Percentiles rank a stretch among this genome's conserved stretches.
Evolutionary conservation across 2,113 vertebrate species (phyloP).

Genomic region (Pelecanoides urinatrix): DNA sequence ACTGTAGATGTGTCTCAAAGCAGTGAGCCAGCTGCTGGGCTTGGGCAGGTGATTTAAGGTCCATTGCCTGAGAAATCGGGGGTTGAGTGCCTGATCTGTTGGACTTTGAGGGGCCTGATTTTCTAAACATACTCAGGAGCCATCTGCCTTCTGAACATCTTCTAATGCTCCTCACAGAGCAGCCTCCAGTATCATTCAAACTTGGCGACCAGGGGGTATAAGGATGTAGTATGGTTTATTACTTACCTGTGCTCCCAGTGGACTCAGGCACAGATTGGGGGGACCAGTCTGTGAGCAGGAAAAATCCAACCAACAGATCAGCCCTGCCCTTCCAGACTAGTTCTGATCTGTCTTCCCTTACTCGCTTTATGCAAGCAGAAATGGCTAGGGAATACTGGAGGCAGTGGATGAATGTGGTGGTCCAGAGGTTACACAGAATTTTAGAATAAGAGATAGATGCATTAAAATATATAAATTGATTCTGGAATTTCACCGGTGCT

Average conservation of each 20-base stretch:
- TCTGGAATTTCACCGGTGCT: not conserved
- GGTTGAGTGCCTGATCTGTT: not conserved
- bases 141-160: not conserved
- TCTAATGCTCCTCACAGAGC: not conserved
- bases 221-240: not conserved
- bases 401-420: not conserved
- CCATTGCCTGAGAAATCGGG: not conserved
- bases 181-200: accelerated
- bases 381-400: not conserved
- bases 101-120: not conserved
- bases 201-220: not conserved
- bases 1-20: not conserved
- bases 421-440: not conserved
- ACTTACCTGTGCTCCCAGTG: not conserved
- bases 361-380: not conserved
- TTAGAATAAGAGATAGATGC: not conserved
- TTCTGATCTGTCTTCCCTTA: not conserved
- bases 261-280: accelerated
- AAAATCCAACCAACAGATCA: not conserved
- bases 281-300: not conserved
- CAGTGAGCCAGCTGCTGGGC: not conserved
- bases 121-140: not conserved
- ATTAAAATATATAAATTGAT: not conserved
- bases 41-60: not conserved
- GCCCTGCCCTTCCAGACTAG: not conserved